Conservation (phyloP, 2,113 vertebrate species). For the Polypterus bichir region DNA sequence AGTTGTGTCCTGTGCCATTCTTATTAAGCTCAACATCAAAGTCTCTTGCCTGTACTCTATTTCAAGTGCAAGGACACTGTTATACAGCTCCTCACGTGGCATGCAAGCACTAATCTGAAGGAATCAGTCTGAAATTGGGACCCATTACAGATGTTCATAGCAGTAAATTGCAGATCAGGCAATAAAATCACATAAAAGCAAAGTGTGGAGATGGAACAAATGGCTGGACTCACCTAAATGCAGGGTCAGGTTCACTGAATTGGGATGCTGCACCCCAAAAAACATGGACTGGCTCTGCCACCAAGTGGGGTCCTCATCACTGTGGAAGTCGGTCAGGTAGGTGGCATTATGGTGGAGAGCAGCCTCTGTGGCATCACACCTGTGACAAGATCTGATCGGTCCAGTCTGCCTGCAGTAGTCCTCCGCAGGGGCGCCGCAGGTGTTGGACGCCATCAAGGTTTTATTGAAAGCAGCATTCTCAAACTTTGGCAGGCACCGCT, state of each 20-base stretch:
- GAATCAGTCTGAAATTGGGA: too few species aligned
- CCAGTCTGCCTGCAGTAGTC: slow-evolving; percentile 82
- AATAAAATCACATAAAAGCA: too few species aligned
- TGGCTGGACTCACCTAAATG: slow-evolving; percentile 60
- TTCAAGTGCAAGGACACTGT: too few species aligned
- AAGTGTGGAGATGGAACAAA: too few species aligned
- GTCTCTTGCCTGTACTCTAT: too few species aligned
- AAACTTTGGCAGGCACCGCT: slow-evolving; percentile 73
- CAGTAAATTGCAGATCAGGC: too few species aligned
- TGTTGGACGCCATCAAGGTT: slow-evolving; percentile 49
- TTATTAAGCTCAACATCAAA: too few species aligned
- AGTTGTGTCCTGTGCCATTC: too few species aligned
- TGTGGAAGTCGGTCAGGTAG: slow-evolving; percentile 83
- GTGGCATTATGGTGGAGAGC: slow-evolving; percentile 55
- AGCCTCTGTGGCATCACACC: slow-evolving; percentile 53
- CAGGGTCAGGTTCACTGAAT: slow-evolving; percentile 75
- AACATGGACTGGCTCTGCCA: slow-evolving; percentile 96
- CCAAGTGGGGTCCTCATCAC: slow-evolving; percentile 79
- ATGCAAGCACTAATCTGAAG: too few species aligned
- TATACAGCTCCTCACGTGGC: too few species aligned
- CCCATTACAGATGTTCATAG: too few species aligned
- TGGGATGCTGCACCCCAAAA: slow-evolving; percentile 72
- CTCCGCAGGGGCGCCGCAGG: slow-evolving; percentile 68
- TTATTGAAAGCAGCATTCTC: slow-evolving; percentile 77
- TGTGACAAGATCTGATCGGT: slow-evolving; percentile 56